Base-by-base conservation (phyloP, 1,140 invertebrate genomes). In the Bombus vancouverensis region DNA sequence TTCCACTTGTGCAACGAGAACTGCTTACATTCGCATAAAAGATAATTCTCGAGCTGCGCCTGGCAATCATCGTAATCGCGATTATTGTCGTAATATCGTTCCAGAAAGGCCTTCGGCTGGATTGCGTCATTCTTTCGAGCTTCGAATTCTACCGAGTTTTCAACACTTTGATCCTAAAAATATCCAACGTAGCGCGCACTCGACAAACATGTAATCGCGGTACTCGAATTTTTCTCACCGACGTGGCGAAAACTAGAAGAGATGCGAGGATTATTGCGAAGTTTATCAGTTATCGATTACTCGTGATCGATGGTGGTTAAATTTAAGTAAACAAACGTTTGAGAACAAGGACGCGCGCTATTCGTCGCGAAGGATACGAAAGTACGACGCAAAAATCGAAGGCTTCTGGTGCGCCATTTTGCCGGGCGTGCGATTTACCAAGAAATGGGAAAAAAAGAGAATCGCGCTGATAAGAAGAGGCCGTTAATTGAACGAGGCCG, bases 391-490 rank as follows among this genome's bases (percentile, higher is more conserved):
- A n/a, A 71, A 70, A 47, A 37, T 53, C 80, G 44, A 8, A 37
- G 13, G 6, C 70, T 39, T n/a, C 3, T 32, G 18, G 1, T 32
- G 34, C 77, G 78, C 83, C 83, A 85, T 85, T 81, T 85, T 85
- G 78, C 70, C 83, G 83, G 83, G 78, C 83, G 83, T 81, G 70
- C 59, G 71, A 74, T 57, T 32, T 53, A 37, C 39, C 25, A 10
- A 25, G 39, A 34, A 15, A 44, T 22, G 25, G 10, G 25, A n/a
- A 68, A 66, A 34, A 73, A 65, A 53, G 53, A 73, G 77, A 39
- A 81, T 74, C 77, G 77, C 57, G 2, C 8, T 34, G 83, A 85
- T 85, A 84, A 81, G 78, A 57, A 79, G 81, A 68, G 59, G 12
- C 47, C 18, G 66, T 86, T 77, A 86, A 86, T 77, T 83, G 81